Evolutionary conservation across 1,140 invertebrate species (phyloP).

Genomic region (Trinorchestia longiramus): DNA sequence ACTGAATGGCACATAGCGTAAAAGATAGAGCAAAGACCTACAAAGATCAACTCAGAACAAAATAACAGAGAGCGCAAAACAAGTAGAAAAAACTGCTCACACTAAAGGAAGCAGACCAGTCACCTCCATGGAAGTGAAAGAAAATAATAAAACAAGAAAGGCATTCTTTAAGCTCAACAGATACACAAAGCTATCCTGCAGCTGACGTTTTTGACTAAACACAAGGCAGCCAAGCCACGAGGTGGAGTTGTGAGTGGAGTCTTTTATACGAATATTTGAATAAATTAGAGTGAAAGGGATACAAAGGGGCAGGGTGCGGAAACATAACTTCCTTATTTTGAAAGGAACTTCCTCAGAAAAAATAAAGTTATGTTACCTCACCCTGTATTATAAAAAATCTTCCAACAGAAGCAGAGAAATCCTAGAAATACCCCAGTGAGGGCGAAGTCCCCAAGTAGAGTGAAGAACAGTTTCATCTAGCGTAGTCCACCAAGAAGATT

Average conservation of each 20-base stretch:
- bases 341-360: too few species aligned
- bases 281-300: not conserved
- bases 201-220: too few species aligned
- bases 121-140: not conserved
- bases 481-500: not conserved
- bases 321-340: not conserved
- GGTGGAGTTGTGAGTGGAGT: not conserved
- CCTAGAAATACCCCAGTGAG: not conserved
- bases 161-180: too few species aligned
- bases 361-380: too few species aligned
- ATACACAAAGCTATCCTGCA: too few species aligned
- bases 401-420: too few species aligned
- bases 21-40: not conserved
- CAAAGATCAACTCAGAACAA: not conserved
- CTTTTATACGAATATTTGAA: not conserved
- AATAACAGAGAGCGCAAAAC: not conserved
- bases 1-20: not conserved
- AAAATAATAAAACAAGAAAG: not conserved
- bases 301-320: not conserved
- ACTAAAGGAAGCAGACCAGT: not conserved
- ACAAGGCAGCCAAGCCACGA: not conserved
- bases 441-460: not conserved
- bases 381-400: too few species aligned
- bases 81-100: not conserved
- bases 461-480: not conserved